These are phyloP conservation scores for Apostichopus leukothele DNA, from an alignment of 53 echinoderm and acorn worm species.

Conservation along the genomic window DNA sequence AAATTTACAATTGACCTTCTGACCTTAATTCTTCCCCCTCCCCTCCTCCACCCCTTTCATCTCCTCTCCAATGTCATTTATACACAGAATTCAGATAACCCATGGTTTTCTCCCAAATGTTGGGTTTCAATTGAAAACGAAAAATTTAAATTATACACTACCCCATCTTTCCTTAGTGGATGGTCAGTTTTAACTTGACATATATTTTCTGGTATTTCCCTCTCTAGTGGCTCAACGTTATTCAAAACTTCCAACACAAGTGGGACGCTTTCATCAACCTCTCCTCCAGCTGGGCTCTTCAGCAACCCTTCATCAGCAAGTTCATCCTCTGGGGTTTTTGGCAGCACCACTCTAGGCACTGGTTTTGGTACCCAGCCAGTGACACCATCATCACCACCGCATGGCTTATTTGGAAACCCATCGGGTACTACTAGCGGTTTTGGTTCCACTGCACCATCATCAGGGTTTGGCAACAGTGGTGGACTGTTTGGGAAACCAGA, in stretches of 20 bases:
- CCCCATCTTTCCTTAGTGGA: too few species aligned
- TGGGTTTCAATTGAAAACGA: too few species aligned
- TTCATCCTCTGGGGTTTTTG: conserved; percentile 25
- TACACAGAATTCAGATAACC: too few species aligned
- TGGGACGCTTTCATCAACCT: conserved; percentile 6
- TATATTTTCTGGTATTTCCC: background rate
- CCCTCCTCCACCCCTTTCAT: too few species aligned
- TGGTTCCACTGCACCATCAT: conserved; percentile 7
- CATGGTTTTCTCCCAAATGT: too few species aligned
- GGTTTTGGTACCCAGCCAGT: background rate
- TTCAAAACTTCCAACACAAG: conserved; percentile 8
- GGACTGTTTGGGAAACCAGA: conserved; percentile 49
- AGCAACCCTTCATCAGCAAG: conserved; percentile 8
- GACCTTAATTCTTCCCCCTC: too few species aligned
- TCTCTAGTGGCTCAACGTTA: conserved; percentile 4
- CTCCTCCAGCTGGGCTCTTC: conserved; percentile 34
- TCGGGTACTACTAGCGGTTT: background rate
- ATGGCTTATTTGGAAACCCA: conserved; percentile 9
- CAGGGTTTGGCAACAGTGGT: conserved; percentile 24
- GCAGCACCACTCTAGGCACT: conserved; percentile 1
- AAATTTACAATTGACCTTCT: too few species aligned
- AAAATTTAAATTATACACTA: too few species aligned
- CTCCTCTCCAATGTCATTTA: too few species aligned
- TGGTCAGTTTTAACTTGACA: background rate
- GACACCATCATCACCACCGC: conserved; percentile 24